Conservation (phyloP, 2,113 vertebrate genomes). For the Herpailurus yagouaroundi region DNA sequence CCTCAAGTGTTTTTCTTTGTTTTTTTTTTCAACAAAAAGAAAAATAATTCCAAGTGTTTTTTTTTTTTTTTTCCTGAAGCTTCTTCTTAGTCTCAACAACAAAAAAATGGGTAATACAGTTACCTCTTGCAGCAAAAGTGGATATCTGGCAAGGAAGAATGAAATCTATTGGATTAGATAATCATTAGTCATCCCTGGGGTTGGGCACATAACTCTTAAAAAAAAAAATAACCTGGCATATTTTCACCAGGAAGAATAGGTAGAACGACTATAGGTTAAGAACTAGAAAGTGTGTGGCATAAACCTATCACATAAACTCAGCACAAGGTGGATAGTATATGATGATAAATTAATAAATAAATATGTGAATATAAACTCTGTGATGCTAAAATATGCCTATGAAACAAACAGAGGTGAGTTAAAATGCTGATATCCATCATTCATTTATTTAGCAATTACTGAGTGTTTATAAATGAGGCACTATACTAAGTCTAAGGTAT, state of each 20-base stretch:
- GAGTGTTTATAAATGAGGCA: not conserved
- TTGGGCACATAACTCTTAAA: not conserved
- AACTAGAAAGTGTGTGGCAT: not conserved
- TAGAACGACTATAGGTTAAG: not conserved
- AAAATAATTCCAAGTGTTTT: not conserved
- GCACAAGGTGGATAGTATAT: not conserved
- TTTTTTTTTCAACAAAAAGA: not conserved
- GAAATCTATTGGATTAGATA: not conserved
- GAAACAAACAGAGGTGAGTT: not conserved
- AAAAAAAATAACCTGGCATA: not conserved
- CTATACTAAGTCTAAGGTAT: not conserved
- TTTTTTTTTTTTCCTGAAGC: not conserved
- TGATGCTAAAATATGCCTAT: not conserved
- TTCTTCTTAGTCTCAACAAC: not conserved
- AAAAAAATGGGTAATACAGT: not conserved
- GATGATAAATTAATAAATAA: not conserved
- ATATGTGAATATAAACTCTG: not conserved
- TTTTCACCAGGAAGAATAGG: not conserved
- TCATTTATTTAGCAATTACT: not conserved
- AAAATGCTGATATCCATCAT: not conserved
- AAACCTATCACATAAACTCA: not conserved
- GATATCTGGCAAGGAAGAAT: not conserved
- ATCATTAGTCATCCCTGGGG: not conserved
- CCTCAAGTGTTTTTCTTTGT: too few species aligned
- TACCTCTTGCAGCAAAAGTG: not conserved